These are phyloP conservation scores for Tor tambroides DNA, from an alignment of 2,113 vertebrate genomes.

Conservation along the genomic window DNA sequence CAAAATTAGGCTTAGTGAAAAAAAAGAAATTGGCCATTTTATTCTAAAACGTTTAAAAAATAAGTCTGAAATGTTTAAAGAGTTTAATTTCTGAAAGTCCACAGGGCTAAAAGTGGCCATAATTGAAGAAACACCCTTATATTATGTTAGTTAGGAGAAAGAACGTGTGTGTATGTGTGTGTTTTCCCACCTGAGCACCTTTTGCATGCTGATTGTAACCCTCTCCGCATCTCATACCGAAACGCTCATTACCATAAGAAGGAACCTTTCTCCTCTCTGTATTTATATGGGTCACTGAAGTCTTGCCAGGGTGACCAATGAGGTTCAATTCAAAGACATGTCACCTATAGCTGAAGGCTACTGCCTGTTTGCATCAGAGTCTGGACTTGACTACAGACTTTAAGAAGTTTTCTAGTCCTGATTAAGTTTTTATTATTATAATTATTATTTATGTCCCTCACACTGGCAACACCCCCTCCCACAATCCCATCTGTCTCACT, in stretches of 20 bases:
- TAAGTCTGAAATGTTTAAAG: neutral
- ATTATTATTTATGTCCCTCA: conserved; percentile 20
- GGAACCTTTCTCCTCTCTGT: conserved; percentile 43
- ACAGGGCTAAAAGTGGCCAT: neutral
- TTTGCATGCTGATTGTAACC: conserved; percentile 31
- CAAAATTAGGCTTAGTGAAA: too few species aligned
- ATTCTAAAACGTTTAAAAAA: neutral
- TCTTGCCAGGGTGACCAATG: conserved; percentile 49
- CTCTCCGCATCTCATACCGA: conserved; percentile 21
- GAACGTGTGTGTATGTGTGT: neutral
- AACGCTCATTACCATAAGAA: conserved; percentile 54
- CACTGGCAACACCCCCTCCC: conserved; percentile 12
- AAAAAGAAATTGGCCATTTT: too few species aligned
- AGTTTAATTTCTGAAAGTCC: neutral
- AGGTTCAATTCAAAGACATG: conserved; percentile 43
- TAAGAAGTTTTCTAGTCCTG: conserved; percentile 37
- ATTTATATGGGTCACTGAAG: conserved; percentile 57
- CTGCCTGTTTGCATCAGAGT: conserved; percentile 5
- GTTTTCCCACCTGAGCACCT: neutral
- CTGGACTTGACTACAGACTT: conserved; percentile 42
- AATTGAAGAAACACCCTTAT: neutral
- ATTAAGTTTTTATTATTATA: neutral
- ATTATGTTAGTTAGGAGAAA: neutral
- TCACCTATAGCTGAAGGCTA: conserved; percentile 45
- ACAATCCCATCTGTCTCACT: neutral